These are phyloP conservation scores for Onychostoma macrolepis DNA, from an alignment of 2,113 vertebrate genomes.

Conservation along the genomic window DNA sequence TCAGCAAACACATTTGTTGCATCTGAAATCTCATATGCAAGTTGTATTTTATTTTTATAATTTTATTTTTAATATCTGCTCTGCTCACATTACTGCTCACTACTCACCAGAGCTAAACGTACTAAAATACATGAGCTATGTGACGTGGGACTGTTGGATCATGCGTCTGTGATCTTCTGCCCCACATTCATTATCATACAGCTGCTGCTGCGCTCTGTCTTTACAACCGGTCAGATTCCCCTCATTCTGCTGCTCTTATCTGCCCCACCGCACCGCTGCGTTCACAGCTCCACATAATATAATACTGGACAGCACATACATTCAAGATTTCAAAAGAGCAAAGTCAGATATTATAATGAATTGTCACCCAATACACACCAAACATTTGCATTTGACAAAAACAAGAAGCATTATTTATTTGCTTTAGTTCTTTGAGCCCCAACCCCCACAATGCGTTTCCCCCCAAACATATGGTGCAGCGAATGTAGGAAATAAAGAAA, in stretches of 20 bases:
- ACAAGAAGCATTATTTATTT: slow-evolving; percentile 26
- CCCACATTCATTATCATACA: slow-evolving; percentile 86
- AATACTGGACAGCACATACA: neutral
- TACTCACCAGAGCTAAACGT: neutral
- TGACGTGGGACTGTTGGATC: slow-evolving; percentile 15
- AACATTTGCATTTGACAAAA: slow-evolving; percentile 5
- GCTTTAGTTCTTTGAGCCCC: neutral
- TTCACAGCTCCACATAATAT: slow-evolving; percentile 36
- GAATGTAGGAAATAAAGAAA: slow-evolving; percentile 8
- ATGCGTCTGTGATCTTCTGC: slow-evolving; percentile 39
- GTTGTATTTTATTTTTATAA: neutral
- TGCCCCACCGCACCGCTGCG: slow-evolving; percentile 36
- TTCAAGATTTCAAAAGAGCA: neutral
- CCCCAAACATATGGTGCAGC: slow-evolving; percentile 8
- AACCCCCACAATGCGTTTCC: neutral
- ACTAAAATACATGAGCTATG: slow-evolving; percentile 24
- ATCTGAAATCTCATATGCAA: neutral
- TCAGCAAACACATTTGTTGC: neutral
- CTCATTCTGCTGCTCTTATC: slow-evolving; percentile 60
- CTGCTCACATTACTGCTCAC: slow-evolving; percentile 5
- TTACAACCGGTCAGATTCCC: slow-evolving; percentile 56
- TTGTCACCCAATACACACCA: neutral
- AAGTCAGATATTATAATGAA: neutral
- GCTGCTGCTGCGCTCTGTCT: slow-evolving; percentile 74
- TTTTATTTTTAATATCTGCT: neutral